Base-by-base conservation (phyloP, 2,113 vertebrate species). In the Lutjanus erythropterus region DNA sequence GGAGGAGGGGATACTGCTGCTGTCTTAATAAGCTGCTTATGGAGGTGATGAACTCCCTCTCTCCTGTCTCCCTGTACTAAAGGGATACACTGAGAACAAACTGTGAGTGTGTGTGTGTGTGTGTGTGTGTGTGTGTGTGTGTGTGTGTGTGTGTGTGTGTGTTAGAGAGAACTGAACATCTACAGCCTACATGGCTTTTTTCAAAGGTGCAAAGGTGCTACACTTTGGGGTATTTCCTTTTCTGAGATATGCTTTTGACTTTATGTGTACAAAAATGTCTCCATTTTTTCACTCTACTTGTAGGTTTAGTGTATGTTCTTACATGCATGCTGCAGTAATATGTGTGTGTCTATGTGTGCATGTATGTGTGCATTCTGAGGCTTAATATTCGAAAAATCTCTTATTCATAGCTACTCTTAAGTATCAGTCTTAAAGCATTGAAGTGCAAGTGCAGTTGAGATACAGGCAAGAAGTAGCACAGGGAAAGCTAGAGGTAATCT, bases 391-490 rank as follows among this genome's bases (percentile, higher is more conserved):
- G 33, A 69, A 81, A 86, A 50, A 56, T 65, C 27, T 70, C 65
- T 65, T 71, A 59, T 67, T 73, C 15, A 29, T 50, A 73, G 68
- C 75, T 77, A 76, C 49, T 75, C 9, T 52, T 82, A 69, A 52
- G 3, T 77, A 25, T 71, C 42, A 64, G 23, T 55, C 42, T 83
- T 74, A 66, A 86, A 82, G 70, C 53, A 37, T 75, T 71, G 71
- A 87, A 79, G 74, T 88, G 78, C 72, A 75, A 77, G 71, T 81
- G 82, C 75, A 80, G 74, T 81, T 1, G 9, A 85, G 60, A 65
- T 59, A 85, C 81, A 88, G 80, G 71, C 71, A 71, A 81, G 56
- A 73, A 53, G 25, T 69, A 75, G 79, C 80, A 84, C 64, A 83
- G 56, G 85, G 59, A 75, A 68, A 84, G 64, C 77, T 67, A 47